Evolutionary conservation across 1,140 invertebrate species (phyloP), one percentile per base, ranked within the genome.

Genomic region (Polypedilum vanderplanki): DNA sequence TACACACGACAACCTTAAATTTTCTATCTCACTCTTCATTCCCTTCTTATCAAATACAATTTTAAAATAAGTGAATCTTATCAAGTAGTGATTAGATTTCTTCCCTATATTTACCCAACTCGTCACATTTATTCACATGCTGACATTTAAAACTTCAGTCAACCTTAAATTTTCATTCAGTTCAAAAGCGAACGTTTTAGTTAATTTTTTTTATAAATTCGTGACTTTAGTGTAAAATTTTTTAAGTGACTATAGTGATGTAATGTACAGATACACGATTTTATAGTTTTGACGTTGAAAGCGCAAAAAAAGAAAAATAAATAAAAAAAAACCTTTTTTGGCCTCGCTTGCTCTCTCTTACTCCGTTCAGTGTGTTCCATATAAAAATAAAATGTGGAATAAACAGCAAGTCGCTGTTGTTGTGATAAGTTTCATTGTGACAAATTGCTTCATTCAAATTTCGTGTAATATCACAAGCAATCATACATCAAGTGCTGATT

Each of bases 391-490:
- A 33, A 57, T 57, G 46, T 57, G 46, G 46, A 57, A n/a, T n/a
- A n/a, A 57, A 57, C 46, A 57, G n/a, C 46, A 15, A 57, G 10
- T 57, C 12, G 46, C 46, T 12, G 8, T 57, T 12, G 8, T 57
- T 57, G 46, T 57, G 46, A 57, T 57, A 57, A 57, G 46, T 57
- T 57, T 57, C 46, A 57, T 57, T 57, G 46, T 57, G 46, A 57
- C 46, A 57, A 57, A 57, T 57, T 57, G 46, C 46, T 57, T 57
- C 46, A 57, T 57, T 57, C 46, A 57, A 57, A 57, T 57, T 57
- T 57, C 46, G 12, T 57, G 46, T 57, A 57, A 57, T 57, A 57
- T 57, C 46, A 57, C n/a, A 57, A 57, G 46, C 46, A 57, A 57
- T 33, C 24, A 33, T 57, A 57, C 46, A 57, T 57, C 46, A 57